These are phyloP conservation scores for Xiphorhynchus erythropygius DNA, from an alignment of 2,797 vertebrate species.

Conservation along the genomic window DNA sequence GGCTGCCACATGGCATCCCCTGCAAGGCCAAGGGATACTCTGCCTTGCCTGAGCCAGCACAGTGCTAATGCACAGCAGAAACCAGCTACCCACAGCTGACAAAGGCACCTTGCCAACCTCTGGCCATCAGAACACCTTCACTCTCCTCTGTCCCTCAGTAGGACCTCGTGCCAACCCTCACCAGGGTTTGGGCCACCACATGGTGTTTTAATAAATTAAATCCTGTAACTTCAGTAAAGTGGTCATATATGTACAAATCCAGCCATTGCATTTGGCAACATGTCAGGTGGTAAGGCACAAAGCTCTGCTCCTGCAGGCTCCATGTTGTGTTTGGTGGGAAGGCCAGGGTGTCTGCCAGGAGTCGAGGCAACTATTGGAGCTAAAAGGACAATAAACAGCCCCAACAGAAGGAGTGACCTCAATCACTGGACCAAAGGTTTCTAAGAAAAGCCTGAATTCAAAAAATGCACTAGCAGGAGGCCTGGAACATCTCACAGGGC, in stretches of 20 bases:
- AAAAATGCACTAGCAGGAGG: background rate
- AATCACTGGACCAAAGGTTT: background rate
- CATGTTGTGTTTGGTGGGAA: fast-evolving
- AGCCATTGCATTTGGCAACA: fast-evolving
- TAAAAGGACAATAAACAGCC: background rate
- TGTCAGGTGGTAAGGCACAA: background rate
- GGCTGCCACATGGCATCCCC: background rate
- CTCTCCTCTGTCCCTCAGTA: background rate
- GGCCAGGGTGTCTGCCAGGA: background rate
- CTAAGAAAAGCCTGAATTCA: background rate
- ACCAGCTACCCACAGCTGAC: background rate
- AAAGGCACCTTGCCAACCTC: background rate
- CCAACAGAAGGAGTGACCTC: background rate
- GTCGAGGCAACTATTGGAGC: background rate
- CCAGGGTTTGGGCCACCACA: fast-evolving
- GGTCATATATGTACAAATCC: background rate
- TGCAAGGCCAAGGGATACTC: background rate
- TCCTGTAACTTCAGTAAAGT: background rate
- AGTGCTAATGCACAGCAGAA: background rate
- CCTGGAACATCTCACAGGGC: background rate
- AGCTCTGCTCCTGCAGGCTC: background rate
- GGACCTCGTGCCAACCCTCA: background rate
- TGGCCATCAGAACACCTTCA: background rate
- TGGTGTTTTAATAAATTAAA: background rate
- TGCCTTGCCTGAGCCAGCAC: background rate